Conservation (phyloP, 2,797 vertebrate species). For the Pogonophryne albipinna region DNA sequence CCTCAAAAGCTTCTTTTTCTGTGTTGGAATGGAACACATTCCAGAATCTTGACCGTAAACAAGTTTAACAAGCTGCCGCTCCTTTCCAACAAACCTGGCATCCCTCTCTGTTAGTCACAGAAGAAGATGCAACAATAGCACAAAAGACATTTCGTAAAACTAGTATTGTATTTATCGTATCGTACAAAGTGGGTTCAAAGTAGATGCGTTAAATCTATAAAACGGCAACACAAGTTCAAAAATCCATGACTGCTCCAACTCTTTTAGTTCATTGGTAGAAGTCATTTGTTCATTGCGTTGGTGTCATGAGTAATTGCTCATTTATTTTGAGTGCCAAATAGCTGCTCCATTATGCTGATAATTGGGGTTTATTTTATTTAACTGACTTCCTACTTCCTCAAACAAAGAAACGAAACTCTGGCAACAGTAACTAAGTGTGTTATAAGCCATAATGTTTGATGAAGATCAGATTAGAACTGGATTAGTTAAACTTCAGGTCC, state of each 20-base stretch:
- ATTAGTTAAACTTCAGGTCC: not conserved
- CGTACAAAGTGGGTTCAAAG: no score
- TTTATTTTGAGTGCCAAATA: no score
- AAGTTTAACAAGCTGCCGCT: not conserved
- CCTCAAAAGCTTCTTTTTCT: not conserved
- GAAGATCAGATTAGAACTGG: not conserved
- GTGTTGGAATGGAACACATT: not conserved
- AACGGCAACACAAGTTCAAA: no score
- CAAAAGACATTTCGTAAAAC: no score
- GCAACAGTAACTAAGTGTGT: not conserved
- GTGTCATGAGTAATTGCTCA: no score
- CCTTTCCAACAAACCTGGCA: not conserved
- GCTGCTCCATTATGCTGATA: not conserved
- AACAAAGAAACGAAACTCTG: not conserved
- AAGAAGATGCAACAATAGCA: not conserved
- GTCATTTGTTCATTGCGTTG: no score
- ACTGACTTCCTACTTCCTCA: slow-evolving; percentile 13
- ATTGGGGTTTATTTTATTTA: not conserved
- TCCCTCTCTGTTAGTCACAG: not conserved
- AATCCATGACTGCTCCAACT: no score
- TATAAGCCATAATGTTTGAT: not conserved
- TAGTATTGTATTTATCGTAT: no score
- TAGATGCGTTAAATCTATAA: not conserved
- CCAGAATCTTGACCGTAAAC: not conserved
- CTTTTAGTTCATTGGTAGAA: no score